phyloP scores from a whole-genome alignment of 2,113 vertebrate genomes.

The Siniperca chuatsi region DNA sequence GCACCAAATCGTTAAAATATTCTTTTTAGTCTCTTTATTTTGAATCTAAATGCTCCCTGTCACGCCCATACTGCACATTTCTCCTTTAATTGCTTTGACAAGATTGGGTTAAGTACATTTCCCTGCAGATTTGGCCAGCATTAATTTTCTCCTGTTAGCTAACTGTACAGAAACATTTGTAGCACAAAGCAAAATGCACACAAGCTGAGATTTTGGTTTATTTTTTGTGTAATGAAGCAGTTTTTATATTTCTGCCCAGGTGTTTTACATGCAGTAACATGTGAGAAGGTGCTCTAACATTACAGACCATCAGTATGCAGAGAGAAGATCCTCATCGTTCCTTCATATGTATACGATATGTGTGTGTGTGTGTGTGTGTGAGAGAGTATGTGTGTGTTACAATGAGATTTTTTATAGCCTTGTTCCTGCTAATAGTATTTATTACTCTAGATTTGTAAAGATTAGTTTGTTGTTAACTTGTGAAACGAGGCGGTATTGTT shows the following conservation, averaged over 20 bases:
- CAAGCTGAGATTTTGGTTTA: conserved; percentile 39
- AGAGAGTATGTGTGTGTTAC: conserved; percentile 26
- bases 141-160: conserved; percentile 23
- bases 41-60: conserved; percentile 24
- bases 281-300: conserved; percentile 51
- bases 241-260: conserved; percentile 42
- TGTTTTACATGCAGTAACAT: conserved; percentile 75
- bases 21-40: conserved; percentile 26
- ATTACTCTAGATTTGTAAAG: conserved; percentile 81
- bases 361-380: conserved; percentile 17
- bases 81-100: conserved; percentile 19
- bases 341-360: conserved; percentile 45
- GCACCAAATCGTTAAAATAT: conserved; percentile 1
- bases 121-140: conserved; percentile 22
- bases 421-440: conserved; percentile 83
- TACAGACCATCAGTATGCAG: conserved; percentile 38
- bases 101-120: conserved; percentile 32
- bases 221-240: conserved; percentile 51
- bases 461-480: conserved; percentile 75
- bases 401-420: conserved; percentile 61
- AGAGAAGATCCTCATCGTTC: conserved; percentile 54
- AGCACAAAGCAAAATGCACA: conserved; percentile 5
- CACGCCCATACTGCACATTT: conserved; percentile 7
- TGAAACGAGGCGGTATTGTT: conserved; percentile 74
- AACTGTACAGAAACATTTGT: conserved; percentile 42